A percentile compares a stretch with the other conserved stretches of the same genome.
phyloP scores from a whole-genome alignment of 2,113 vertebrate genomes.

The Pollimyrus isidori region DNA sequence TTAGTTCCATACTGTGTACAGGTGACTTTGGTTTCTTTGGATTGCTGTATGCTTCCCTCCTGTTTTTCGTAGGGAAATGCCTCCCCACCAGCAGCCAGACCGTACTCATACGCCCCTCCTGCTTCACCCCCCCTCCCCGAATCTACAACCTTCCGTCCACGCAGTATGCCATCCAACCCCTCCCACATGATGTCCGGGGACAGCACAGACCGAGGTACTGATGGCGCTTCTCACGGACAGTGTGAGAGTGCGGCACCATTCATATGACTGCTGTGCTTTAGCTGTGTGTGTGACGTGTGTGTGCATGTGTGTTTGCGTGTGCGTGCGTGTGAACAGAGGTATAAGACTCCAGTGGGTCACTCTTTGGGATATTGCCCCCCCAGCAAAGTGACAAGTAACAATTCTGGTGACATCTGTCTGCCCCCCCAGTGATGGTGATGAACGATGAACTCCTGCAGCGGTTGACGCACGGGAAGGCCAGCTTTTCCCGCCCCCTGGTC shows the following conservation, averaged over 20 bases:
- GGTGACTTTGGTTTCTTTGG: neutral
- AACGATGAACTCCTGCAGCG: conserved; percentile 69
- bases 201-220: conserved; percentile 57
- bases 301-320: neutral
- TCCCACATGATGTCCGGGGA: conserved; percentile 38
- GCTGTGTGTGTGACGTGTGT: neutral
- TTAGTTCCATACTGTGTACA: neutral
- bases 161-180: conserved; percentile 35
- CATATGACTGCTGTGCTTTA: neutral
- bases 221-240: neutral
- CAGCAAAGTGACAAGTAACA: neutral
- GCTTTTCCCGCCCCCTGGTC: conserved; percentile 52
- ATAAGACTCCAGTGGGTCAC: neutral
- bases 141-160: conserved; percentile 36
- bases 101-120: conserved; percentile 25
- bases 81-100: conserved; percentile 34
- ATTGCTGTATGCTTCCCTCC: neutral
- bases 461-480: conserved; percentile 57
- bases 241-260: neutral
- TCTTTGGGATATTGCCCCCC: neutral
- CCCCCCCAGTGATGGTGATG: conserved; percentile 55
- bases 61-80: conserved; percentile 39
- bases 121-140: conserved; percentile 17
- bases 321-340: neutral
- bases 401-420: neutral